These are phyloP conservation scores for Dascillus cervinus DNA, from an alignment of 2,888 invertebrate species.

Conservation along the genomic window DNA sequence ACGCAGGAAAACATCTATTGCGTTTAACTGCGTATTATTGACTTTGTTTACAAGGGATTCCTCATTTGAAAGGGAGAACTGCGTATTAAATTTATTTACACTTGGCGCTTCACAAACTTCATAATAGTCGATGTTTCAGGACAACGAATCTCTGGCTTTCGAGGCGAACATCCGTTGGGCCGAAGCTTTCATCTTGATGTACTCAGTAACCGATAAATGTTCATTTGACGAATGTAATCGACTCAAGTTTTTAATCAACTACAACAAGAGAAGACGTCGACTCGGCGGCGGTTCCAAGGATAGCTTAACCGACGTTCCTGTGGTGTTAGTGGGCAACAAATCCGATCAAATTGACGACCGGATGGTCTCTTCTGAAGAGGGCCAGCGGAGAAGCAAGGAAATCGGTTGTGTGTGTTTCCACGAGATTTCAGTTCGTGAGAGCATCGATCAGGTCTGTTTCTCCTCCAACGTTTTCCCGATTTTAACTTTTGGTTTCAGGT, in stretches of 20 bases:
- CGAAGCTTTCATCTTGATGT: slow-evolving; percentile 79
- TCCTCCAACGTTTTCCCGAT: neutral
- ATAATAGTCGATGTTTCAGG: too few species aligned
- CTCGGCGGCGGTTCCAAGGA: slow-evolving; percentile 55
- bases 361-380: slow-evolving; percentile 72
- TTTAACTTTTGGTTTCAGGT: slow-evolving; percentile 47
- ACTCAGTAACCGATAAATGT: slow-evolving; percentile 83
- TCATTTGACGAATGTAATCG: slow-evolving; percentile 82
- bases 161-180: slow-evolving; percentile 83
- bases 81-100: too few species aligned
- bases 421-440: slow-evolving; percentile 79
- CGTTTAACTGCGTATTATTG: too few species aligned
- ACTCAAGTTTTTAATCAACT: slow-evolving; percentile 73
- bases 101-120: too few species aligned
- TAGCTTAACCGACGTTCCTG: slow-evolving; percentile 58
- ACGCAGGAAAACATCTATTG: too few species aligned
- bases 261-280: slow-evolving; percentile 64
- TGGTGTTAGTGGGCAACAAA: slow-evolving; percentile 77
- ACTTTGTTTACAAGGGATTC: too few species aligned
- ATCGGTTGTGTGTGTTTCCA: slow-evolving; percentile 77
- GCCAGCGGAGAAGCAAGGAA: slow-evolving; percentile 65
- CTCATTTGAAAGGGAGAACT: too few species aligned
- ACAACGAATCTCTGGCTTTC: slow-evolving; percentile 58
- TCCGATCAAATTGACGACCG: slow-evolving; percentile 69
- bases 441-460: slow-evolving; percentile 62